Base-by-base conservation (phyloP, 2,797 vertebrate species). In the Dromococcyx pavoninus region DNA sequence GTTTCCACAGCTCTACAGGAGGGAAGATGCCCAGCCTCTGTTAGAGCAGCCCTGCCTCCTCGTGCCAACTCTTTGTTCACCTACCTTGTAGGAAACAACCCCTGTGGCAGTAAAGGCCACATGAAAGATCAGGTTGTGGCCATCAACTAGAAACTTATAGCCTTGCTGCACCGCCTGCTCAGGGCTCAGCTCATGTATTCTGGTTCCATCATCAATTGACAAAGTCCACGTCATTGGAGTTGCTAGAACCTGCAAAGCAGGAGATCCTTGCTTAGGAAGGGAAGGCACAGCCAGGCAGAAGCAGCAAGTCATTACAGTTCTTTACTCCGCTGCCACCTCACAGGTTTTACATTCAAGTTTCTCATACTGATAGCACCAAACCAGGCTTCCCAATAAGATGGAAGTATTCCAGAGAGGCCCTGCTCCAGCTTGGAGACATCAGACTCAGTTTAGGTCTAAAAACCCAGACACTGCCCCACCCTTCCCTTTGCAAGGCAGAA, bases 51-150 rank as follows among this genome's bases (percentile, higher is more conserved):
- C 24, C 32, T 8, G 3, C 7, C 54, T 33, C 39, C 39, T 50
- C 53, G 48, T 4, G 6, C 25, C 13, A 27, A 0, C 4, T 24
- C 11, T 43, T 21, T 28, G 0, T 3, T 23, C 12, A 82, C 93
- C 33, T 95, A 98, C 98, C 97, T 81, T 76, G 77, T 97, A 97
- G n/a, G 88, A 64, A 32, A 80, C 61, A 27, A 98, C 85, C 79
- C 98, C 98, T 66, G 88, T 83, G 13, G 98, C 97, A 91, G 92
- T 85, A 43, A 97, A 96, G 13, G 94, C 89, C 43, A 92, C 96
- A 6, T 96, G 90, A n/a, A 98, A 13, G 11, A 61, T 82, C 10
- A 98, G 37, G 17, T 69, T 81, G 8, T 43, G 60, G 27, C 18
- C 66, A 58, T 98, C 97, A 48, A 57, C 46, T 12, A 97, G 16